These are phyloP conservation scores for Fundulus diaphanus DNA, from an alignment of 2,797 vertebrate species.

Conservation along the genomic window DNA sequence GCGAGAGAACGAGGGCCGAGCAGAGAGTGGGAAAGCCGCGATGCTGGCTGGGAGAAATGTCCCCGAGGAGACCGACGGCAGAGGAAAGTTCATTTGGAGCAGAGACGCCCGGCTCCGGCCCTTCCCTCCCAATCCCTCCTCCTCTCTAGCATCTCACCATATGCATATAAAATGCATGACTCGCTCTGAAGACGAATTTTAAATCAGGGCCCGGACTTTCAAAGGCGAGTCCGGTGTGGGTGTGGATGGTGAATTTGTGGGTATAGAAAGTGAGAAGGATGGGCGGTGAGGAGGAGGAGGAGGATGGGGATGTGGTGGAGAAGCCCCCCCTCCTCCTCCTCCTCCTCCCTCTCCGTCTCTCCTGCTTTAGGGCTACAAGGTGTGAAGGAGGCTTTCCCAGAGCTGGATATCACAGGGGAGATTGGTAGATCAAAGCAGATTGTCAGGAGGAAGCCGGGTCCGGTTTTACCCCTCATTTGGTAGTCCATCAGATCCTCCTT, in stretches of 20 bases:
- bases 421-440: conserved; percentile 77
- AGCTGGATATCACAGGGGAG: conserved; percentile 69
- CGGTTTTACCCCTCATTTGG: conserved; percentile 72
- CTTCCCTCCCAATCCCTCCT: conserved; percentile 48
- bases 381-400: conserved; percentile 71
- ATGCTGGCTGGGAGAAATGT: conserved; percentile 38
- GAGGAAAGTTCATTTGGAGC: conserved; percentile 76
- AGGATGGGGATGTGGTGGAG: conserved; percentile 27
- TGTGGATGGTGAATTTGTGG: conserved; percentile 50
- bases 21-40: conserved; percentile 41
- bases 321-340: not conserved
- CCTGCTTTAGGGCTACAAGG: conserved; percentile 78
- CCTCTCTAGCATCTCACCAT: conserved; percentile 60
- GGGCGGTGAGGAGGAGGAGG: conserved; percentile 42
- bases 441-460: conserved; percentile 70
- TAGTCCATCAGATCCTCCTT: conserved; percentile 74
- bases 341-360: conserved; percentile 51
- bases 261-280: conserved; percentile 43
- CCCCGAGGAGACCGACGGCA: conserved; percentile 64
- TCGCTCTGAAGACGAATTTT: conserved; percentile 81
- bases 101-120: conserved; percentile 15
- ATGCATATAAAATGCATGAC: conserved; percentile 83
- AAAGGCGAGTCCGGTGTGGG: conserved; percentile 76
- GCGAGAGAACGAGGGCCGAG: conserved; percentile 60
- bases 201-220: conserved; percentile 78